These are phyloP conservation scores for Schizopygopsis malacanthus DNA, from an alignment of 2,797 vertebrate species.

Conservation along the genomic window DNA sequence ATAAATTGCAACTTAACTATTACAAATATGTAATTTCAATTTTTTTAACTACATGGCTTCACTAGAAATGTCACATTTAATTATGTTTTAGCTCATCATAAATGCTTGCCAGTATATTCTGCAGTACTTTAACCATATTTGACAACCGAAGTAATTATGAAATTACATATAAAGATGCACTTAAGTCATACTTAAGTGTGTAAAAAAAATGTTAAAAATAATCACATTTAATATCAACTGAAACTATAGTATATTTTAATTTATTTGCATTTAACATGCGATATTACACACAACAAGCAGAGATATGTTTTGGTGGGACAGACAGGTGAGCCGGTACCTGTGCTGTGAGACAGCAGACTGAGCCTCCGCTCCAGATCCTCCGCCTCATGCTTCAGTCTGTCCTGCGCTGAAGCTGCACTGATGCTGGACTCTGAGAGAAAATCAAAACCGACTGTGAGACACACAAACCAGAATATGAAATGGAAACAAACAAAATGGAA, in stretches of 20 bases:
- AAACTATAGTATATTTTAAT: too few relatives aligned
- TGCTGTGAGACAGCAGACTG: conserved; percentile 88
- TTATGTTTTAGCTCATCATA: background rate
- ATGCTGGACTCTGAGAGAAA: conserved; percentile 75
- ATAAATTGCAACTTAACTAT: background rate
- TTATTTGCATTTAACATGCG: too few relatives aligned
- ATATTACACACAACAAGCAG: too few relatives aligned
- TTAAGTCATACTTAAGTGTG: too few relatives aligned
- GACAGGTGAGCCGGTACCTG: conserved; percentile 77
- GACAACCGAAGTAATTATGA: too few relatives aligned
- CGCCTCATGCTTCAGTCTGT: conserved; percentile 86
- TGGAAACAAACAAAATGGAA: background rate
- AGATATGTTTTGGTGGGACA: background rate
- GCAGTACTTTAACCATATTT: background rate
- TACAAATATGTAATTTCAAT: too few relatives aligned
- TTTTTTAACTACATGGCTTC: background rate
- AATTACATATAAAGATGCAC: too few relatives aligned
- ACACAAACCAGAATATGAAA: background rate
- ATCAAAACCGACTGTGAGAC: conserved; percentile 29
- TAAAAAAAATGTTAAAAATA: too few relatives aligned
- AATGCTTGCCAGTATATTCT: background rate
- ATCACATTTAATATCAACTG: too few relatives aligned
- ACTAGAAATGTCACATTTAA: background rate
- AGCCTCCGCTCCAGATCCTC: conserved; percentile 91
- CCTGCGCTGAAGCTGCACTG: conserved; percentile 79